A percentile compares a stretch with the other conserved stretches of the same genome.
phyloP scores from a whole-genome alignment of 1,140 invertebrate genomes.

The Dendrolimus kikuchii region DNA sequence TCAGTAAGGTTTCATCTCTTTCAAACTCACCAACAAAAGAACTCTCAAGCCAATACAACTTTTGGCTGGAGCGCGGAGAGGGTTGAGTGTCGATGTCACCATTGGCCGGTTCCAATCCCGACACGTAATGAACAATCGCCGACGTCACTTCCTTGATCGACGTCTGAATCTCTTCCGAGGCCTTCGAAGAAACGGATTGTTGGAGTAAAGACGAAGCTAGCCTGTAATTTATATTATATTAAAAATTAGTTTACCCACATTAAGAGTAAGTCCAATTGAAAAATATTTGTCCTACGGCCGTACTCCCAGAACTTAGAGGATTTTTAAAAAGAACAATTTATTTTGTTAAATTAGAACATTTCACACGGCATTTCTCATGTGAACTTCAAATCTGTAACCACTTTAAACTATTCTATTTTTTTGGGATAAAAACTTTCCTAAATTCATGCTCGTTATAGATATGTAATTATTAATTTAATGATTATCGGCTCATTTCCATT shows the following conservation, averaged over 20 bases:
- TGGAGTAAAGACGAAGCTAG: slow-evolving; percentile 78
- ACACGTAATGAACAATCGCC: slow-evolving; percentile 93
- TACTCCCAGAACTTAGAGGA: no score
- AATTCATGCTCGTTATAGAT: no score
- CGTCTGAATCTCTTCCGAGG: slow-evolving; percentile 86
- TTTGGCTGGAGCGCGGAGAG: slow-evolving; percentile 71
- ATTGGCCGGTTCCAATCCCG: slow-evolving; percentile 78
- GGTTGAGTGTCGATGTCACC: slow-evolving; percentile 55
- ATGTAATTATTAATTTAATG: no score
- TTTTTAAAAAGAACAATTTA: no score
- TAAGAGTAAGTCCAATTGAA: background rate
- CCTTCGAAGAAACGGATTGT: slow-evolving; percentile 58
- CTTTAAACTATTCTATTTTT: no score
- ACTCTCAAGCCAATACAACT: slow-evolving; percentile 90
- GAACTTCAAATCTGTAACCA: no score
- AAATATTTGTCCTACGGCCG: background rate
- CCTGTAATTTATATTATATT: slow-evolving; percentile 39
- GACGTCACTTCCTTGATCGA: slow-evolving; percentile 94
- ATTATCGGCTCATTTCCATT: no score
- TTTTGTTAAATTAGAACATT: no score
- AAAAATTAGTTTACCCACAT: background rate
- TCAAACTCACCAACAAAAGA: slow-evolving; percentile 81
- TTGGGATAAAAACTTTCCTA: no score
- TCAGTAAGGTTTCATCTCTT: no score
- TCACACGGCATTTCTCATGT: no score